Conservation (phyloP, 2,797 vertebrate genomes). For the Chromis chromis region DNA sequence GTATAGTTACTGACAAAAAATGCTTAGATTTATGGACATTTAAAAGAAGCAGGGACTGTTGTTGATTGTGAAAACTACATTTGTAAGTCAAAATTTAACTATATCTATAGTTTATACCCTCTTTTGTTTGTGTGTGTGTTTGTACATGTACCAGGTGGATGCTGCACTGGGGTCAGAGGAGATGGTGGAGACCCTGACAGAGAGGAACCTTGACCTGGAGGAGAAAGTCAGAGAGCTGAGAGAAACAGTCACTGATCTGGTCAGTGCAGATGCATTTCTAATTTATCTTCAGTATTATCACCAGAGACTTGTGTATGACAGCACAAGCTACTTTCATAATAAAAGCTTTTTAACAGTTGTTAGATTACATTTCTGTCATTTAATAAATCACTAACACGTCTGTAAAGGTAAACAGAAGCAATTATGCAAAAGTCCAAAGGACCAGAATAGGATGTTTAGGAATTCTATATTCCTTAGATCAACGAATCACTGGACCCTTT, state of each 20-base stretch:
- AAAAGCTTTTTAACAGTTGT: too few species aligned
- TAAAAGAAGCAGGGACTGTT: neutral
- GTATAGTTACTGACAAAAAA: too few species aligned
- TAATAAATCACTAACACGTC: too few species aligned
- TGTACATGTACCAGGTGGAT: conserved; percentile 88
- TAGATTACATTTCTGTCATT: too few species aligned
- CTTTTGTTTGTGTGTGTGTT: neutral
- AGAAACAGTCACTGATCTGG: conserved; percentile 95
- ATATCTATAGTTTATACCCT: neutral
- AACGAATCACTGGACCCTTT: neutral
- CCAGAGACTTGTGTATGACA: too few species aligned
- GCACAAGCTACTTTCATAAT: too few species aligned
- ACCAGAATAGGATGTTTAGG: too few species aligned
- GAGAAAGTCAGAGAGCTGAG: conserved; percentile 96
- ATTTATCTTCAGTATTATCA: too few species aligned
- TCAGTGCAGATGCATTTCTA: conserved; percentile 68
- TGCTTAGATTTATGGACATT: neutral
- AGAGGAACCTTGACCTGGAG: conserved; percentile 95
- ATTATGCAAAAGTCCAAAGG: too few species aligned
- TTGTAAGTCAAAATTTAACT: neutral
- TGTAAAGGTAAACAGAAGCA: too few species aligned
- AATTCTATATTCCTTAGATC: neutral
- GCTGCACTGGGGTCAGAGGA: conserved; percentile 96
- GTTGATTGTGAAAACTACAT: neutral
- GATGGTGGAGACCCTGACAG: conserved; percentile 97